phyloP scores from a whole-genome alignment of 2,797 vertebrate genomes.

The Huso huso region DNA sequence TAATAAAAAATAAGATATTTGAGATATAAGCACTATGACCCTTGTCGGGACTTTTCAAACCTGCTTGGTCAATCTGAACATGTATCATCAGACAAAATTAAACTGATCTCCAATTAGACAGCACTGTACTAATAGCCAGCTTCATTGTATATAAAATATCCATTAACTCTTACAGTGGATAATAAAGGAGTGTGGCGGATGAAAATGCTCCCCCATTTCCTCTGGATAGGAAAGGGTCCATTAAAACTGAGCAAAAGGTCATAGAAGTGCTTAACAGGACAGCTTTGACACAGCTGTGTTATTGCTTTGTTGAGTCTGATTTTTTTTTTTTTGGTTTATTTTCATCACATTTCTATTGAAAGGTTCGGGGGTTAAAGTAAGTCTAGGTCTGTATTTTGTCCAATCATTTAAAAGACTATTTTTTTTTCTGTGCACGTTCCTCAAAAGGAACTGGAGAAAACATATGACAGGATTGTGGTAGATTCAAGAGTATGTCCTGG shows the following conservation, averaged over 20 bases:
- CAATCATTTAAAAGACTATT: slow-evolving; percentile 48
- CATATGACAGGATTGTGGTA: slow-evolving; percentile 48
- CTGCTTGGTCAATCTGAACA: too few species aligned
- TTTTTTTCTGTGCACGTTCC: slow-evolving; percentile 37
- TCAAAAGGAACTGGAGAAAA: slow-evolving; percentile 40
- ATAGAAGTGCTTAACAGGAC: slow-evolving; percentile 1
- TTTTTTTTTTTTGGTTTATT: not conserved
- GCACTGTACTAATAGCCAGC: too few species aligned
- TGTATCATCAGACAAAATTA: too few species aligned
- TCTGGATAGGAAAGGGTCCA: not conserved
- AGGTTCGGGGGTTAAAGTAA: slow-evolving; percentile 46
- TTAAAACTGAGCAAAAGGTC: not conserved
- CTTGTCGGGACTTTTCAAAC: too few species aligned
- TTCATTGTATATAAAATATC: too few species aligned
- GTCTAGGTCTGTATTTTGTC: slow-evolving; percentile 47
- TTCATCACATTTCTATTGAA: slow-evolving; percentile 24
- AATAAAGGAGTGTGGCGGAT: not conserved
- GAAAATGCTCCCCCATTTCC: not conserved
- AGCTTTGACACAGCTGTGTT: slow-evolving; percentile 10
- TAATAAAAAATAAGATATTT: too few species aligned
- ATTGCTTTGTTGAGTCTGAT: slow-evolving; percentile 6
- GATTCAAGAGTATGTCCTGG: slow-evolving; percentile 41
- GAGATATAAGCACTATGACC: too few species aligned
- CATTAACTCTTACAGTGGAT: too few species aligned
- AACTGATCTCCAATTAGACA: too few species aligned